These are phyloP conservation scores for Apamea epomidion DNA, from an alignment of 2,888 invertebrate species.

Conservation along the genomic window DNA sequence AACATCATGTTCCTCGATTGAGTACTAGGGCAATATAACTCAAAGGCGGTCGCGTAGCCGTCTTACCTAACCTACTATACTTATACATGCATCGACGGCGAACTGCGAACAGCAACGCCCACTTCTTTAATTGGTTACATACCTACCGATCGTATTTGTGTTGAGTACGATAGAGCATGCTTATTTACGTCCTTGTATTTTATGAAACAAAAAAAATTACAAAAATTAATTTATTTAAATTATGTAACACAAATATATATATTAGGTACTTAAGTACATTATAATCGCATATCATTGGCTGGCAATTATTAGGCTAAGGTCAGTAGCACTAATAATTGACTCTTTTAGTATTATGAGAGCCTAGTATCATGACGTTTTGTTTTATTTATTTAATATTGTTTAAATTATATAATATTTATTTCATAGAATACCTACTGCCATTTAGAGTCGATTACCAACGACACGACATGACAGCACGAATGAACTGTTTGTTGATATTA, in stretches of 20 bases:
- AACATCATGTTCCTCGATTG: constrained; percentile 71
- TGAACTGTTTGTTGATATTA: neutral
- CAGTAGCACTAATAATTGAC: constrained; percentile 17
- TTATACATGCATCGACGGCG: neutral
- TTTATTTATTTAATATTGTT: constrained; percentile 72
- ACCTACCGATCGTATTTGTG: constrained; percentile 16
- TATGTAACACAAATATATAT: no score
- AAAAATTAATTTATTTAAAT: no score
- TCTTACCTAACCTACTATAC: neutral
- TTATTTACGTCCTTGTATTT: neutral
- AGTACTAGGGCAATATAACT: constrained; percentile 66
- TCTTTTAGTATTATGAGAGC: constrained; percentile 66
- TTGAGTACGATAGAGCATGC: neutral
- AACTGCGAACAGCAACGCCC: constrained; percentile 34
- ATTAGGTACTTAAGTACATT: no score
- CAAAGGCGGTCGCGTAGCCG: constrained; percentile 2
- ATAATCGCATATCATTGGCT: neutral
- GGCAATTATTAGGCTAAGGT: constrained; percentile 5
- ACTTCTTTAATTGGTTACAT: constrained; percentile 37
- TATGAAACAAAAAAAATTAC: neutral
- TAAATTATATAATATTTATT: constrained; percentile 23
- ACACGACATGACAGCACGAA: neutral
- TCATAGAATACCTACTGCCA: neutral
- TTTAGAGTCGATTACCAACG: neutral
- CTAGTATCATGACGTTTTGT: constrained; percentile 70